Evolutionary conservation across 2,888 invertebrate genomes (phyloP), one percentile per base, ranked within the genome.

Genomic region (Heliconius charithonia): DNA sequence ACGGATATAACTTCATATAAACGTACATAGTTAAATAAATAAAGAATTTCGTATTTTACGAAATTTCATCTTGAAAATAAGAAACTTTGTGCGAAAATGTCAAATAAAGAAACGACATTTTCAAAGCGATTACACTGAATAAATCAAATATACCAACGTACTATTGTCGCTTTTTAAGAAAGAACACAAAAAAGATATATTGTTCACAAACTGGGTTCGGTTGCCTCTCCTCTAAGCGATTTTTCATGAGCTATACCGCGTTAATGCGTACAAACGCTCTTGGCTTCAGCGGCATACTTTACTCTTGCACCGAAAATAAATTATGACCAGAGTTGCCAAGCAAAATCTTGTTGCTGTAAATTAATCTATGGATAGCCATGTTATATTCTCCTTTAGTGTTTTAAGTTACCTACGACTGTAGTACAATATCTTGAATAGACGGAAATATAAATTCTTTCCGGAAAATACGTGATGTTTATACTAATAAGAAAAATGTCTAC

Each of bases 251-350:
- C 90, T 90, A 87, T 87, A 86, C 90, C 88, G 86, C 91, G 93
- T 92, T 94, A 94, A 93, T 93, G 94, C 93, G 92, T 93, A 94
- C 94, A 91, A 92, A 93, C 92, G 91, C 89, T 90, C 88, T 89
- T 89, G 91, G 91, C 90, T 91, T 90, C 89, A 85, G 88, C 87
- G 89, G 90, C 92, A 90, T 91, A 92, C 93, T 93, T 91, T 90
- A 90, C 93, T 92, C 92, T 91, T 92, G 90, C 88, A 87, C 88
- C 89, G 90, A 89, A 92, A 92, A 95, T 94, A 93, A 94, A 94
- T 94, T 93, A 93, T 93, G 90, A 90, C 88, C 88, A 87, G 86
- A 89, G 85, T 88, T 86, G 83, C 85, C 84, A 85, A 72, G 82
- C 87, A 87, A 87, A 83, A 85, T 83, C 85, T 83, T 84, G 85